Percentiles rank a stretch among this genome's conserved stretches.
Conservation (phyloP, 2,797 vertebrate genomes). For the Sebastes paucispinis region DNA sequence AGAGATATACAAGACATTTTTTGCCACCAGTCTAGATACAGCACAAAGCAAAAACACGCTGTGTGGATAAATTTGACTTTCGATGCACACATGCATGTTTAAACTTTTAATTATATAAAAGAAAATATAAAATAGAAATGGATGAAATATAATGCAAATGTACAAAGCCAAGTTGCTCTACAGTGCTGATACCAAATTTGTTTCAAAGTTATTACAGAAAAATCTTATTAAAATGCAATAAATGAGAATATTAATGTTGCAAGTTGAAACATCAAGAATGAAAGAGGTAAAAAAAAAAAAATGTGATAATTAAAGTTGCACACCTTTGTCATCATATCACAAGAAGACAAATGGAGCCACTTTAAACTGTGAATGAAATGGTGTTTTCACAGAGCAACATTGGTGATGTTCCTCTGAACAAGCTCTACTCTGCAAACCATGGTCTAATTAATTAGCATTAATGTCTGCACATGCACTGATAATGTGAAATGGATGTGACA, state of each 20-base stretch:
- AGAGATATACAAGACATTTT: neutral
- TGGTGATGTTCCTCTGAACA: neutral
- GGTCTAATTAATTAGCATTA: neutral
- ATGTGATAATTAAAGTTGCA: neutral
- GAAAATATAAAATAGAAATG: neutral
- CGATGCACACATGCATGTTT: neutral
- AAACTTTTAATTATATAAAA: neutral
- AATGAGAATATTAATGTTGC: neutral
- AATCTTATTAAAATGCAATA: neutral
- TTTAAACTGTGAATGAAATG: neutral
- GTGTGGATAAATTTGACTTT: neutral
- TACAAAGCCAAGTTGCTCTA: neutral
- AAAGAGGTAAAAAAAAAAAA: neutral
- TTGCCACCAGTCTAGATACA: neutral
- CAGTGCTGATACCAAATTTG: neutral
- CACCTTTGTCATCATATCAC: neutral
- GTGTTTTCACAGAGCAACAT: neutral
- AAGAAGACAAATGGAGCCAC: neutral
- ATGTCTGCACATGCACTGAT: neutral
- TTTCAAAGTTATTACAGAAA: neutral
- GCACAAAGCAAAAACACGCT: neutral
- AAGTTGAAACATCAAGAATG: neutral
- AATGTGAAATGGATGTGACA: conserved; percentile 1
- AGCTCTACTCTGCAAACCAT: neutral
- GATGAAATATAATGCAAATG: conserved; percentile 5